phyloP scores from a whole-genome alignment of 2,113 vertebrate genomes.

The Siniperca chuatsi region DNA sequence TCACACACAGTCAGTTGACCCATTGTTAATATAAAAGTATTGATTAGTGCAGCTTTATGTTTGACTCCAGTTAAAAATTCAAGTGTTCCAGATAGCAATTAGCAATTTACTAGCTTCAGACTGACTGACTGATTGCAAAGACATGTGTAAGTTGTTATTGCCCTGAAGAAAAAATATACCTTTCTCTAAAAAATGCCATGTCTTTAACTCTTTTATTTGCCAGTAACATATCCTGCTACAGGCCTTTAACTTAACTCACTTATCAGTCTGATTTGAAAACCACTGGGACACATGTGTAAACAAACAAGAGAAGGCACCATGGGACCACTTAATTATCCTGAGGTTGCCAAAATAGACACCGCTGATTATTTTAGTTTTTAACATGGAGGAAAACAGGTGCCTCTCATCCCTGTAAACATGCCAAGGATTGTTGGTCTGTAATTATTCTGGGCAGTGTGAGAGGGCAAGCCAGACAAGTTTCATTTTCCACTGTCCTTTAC shows the following conservation, averaged over 20 bases:
- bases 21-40: no score
- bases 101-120: neutral
- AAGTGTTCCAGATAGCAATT: neutral
- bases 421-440: conserved; percentile 34
- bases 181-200: neutral
- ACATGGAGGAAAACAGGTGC: conserved; percentile 60
- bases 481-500: neutral
- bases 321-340: conserved; percentile 41
- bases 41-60: no score
- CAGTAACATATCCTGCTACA: neutral
- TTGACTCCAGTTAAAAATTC: no score
- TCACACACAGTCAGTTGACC: no score
- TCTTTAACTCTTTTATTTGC: neutral
- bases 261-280: conserved; percentile 25
- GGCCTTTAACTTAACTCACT: neutral
- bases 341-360: conserved; percentile 47
- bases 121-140: neutral
- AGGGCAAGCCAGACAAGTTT: conserved; percentile 4
- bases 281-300: conserved; percentile 1
- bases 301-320: conserved; percentile 44
- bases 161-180: neutral
- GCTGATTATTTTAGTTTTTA: conserved; percentile 41
- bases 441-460: conserved; percentile 45
- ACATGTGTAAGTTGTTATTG: neutral
- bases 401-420: conserved; percentile 55